Base-by-base conservation (phyloP, 2,888 invertebrate genomes). In the Macrophya annulata region DNA sequence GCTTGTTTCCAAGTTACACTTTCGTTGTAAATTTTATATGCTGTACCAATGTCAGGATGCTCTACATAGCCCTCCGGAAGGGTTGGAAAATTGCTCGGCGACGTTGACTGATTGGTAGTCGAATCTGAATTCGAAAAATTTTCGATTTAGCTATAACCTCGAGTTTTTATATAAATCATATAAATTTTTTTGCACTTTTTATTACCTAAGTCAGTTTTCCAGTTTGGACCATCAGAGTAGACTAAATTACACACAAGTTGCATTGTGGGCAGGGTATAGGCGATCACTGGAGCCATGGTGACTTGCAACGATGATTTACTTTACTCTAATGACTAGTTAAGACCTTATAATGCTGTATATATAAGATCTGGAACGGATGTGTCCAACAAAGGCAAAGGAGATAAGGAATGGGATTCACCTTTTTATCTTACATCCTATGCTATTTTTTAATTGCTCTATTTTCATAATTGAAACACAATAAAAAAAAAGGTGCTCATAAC, bases 161-260 rank as follows among this genome's bases (percentile, higher is more conserved):
- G 45, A 45, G 0, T 12, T 43, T 74, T n/a, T 43, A 21, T 45
- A 5, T 3, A 9, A 1, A 10, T 68, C 68, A 0, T 5, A 68
- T 25, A 17, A 37, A 68, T 8, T 37, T 8, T 8, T 5, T 37
- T 12, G 6, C 37, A 15, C 5, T 74, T 74, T 74, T n/a, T 40
- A 43, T 45, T 15, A 74, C 72, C 72, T 21, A 45, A 1, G 4
- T 9, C 25, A 31, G 31, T 31, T 6, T 15, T 68, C 25, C 31
- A 68, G 5, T 31, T 25, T 31, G 65, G 1, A 31, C 9, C 9
- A 17, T 31, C 72, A 8, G 45, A 43, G 6, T 40, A n/a, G n/a
- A 74, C 45, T 74, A 74, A 21, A 74, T 74, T 74, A 31, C 72
- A 74, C 21, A 74, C 72, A 1, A 74, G 72, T 2, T 74, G 72